Conservation (phyloP, 2,797 vertebrate species). For the Ctenopoma kingsleyae region DNA sequence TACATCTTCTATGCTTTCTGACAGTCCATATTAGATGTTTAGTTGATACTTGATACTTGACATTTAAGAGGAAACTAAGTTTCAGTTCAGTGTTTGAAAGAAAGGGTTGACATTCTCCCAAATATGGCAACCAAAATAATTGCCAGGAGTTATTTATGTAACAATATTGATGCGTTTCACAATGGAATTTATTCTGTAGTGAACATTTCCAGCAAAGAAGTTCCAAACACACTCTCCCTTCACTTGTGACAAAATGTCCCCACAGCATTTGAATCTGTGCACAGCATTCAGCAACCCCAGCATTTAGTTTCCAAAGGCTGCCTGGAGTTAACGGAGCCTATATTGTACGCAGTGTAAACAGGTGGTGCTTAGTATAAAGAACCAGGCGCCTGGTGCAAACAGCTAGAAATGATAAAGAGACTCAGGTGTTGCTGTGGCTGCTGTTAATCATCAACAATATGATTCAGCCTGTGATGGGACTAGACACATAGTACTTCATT, state of each 20-base stretch:
- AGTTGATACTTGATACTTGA: neutral
- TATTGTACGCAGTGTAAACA: conserved; percentile 25
- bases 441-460: conserved; percentile 29
- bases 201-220: conserved; percentile 11
- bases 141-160: conserved; percentile 20
- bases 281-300: conserved; percentile 18
- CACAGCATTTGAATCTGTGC: conserved; percentile 39
- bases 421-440: conserved; percentile 30
- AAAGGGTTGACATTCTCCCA: neutral
- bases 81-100: neutral
- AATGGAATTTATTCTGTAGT: conserved; percentile 12
- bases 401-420: conserved; percentile 28
- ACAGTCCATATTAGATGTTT: neutral
- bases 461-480: conserved; percentile 16
- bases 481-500: conserved; percentile 28
- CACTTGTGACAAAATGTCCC: conserved; percentile 61
- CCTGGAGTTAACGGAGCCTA: conserved; percentile 13
- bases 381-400: neutral
- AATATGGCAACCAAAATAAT: neutral
- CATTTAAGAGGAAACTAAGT: neutral
- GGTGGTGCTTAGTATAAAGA: conserved; percentile 18
- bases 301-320: conserved; percentile 13
- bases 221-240: conserved; percentile 23
- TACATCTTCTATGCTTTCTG: conserved; percentile 2
- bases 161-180: neutral